Conservation (phyloP, 2,113 vertebrate species). For the Dasypus novemcinctus region DNA sequence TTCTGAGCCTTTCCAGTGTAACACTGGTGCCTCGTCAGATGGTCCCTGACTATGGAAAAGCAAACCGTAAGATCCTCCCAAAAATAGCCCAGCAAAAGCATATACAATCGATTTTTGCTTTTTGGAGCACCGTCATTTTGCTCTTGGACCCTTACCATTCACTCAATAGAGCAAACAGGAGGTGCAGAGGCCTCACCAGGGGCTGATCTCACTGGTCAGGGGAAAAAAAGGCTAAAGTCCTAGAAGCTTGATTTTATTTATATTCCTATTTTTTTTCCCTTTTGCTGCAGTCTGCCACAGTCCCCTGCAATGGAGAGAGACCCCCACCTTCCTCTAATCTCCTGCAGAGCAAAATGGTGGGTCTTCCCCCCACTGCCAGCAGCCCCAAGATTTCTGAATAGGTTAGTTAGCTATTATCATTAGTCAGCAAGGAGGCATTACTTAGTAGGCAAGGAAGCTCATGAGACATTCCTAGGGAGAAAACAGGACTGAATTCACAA, state of each 20-base stretch:
- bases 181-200: background rate
- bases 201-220: background rate
- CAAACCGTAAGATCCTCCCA: background rate
- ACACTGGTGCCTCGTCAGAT: background rate
- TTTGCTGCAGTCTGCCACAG: background rate
- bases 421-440: background rate
- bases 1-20: background rate
- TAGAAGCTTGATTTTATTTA: background rate
- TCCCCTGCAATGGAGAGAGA: background rate
- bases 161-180: background rate
- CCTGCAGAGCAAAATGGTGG: background rate
- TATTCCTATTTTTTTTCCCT: background rate
- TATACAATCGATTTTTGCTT: background rate
- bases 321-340: background rate
- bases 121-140: background rate
- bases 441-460: background rate
- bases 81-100: background rate
- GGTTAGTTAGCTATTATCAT: background rate
- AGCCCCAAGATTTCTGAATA: background rate
- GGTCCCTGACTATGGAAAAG: background rate
- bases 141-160: background rate
- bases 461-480: background rate
- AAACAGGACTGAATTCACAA: background rate
- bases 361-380: background rate
- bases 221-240: background rate